Evolutionary conservation across 2,797 vertebrate genomes (phyloP), one percentile per base, ranked within the genome.

Genomic region (Phoeniculus purpureus): DNA sequence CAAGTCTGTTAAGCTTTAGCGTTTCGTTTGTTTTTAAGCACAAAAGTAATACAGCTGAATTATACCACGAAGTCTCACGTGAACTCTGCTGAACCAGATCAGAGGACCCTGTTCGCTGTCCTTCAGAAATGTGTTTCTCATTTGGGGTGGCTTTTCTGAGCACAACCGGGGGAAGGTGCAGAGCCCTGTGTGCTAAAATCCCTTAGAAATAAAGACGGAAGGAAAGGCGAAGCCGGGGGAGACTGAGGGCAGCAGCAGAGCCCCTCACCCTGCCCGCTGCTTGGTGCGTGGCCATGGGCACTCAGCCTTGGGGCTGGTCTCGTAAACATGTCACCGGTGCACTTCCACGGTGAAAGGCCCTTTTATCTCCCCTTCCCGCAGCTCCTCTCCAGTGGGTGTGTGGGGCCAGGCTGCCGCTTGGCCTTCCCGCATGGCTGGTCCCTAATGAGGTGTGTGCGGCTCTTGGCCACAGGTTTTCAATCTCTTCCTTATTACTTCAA

Each of bases 341-440:
- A 51, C 96, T 96, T 97, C 87, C 95, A 91, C 96, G 96, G 97
- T 97, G 96, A 98, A 98, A 97, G 96, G 93, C 90, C 93, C 97
- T 97, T 98, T 98, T 97, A 97, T 97, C 96, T 94, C 90, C 78
- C 94, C 85, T 95, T 92, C 92, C 92, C 34, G 26, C 93, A 95
- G 93, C 86, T 90, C 87, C 88, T 61, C 83, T 96, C 82, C 96
- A 95, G 85, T 22, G 92, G 91, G 85, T 88, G 89, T 47, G 47
- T 71, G 89, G 67, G 66, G 92, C 94, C 40, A 18, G 92, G 90
- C 92, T 92, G 88, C 95, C 68, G 37, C 93, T 82, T 32, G 52
- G 87, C 92, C 96, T 96, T 94, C 93, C 96, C 79, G 91, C 94
- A 91, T 96, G 90, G 87, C 96, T 88, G 80, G 91, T 91, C 95